These are phyloP conservation scores for Hippasteria phrygiana DNA, from an alignment of 53 echinoderm and acorn worm species.

Conservation along the genomic window DNA sequence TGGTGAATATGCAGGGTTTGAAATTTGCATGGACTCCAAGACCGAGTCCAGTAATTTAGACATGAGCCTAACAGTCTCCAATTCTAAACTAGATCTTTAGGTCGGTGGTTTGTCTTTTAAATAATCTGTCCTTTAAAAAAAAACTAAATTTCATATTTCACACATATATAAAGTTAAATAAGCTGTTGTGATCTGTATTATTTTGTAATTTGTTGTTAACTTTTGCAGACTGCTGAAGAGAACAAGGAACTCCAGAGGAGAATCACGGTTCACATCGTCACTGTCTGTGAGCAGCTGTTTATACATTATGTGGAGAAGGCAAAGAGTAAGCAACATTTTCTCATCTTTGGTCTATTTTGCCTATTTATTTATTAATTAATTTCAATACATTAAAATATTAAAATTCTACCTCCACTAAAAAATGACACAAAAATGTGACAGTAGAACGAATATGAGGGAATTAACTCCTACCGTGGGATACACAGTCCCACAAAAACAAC, in stretches of 20 bases:
- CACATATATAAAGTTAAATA: background rate
- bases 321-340: conserved; percentile 71
- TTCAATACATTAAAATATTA: background rate
- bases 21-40: background rate
- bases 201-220: background rate
- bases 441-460: too few species aligned
- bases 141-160: too few species aligned
- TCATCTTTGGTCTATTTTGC: background rate
- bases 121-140: too few species aligned
- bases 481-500: too few species aligned
- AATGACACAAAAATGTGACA: too few species aligned
- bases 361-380: background rate
- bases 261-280: conserved; percentile 97
- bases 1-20: background rate
- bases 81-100: too few species aligned
- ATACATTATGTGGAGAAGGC: conserved; percentile 94
- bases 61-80: background rate
- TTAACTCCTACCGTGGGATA: too few species aligned
- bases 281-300: conserved; percentile 95
- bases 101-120: too few species aligned
- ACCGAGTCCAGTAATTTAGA: background rate
- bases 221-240: conserved; percentile 81
- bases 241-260: conserved; percentile 94
- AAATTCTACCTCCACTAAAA: background rate
- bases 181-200: background rate